Conservation (phyloP, 2,113 vertebrate species). For the Trogon surrucura region DNA sequence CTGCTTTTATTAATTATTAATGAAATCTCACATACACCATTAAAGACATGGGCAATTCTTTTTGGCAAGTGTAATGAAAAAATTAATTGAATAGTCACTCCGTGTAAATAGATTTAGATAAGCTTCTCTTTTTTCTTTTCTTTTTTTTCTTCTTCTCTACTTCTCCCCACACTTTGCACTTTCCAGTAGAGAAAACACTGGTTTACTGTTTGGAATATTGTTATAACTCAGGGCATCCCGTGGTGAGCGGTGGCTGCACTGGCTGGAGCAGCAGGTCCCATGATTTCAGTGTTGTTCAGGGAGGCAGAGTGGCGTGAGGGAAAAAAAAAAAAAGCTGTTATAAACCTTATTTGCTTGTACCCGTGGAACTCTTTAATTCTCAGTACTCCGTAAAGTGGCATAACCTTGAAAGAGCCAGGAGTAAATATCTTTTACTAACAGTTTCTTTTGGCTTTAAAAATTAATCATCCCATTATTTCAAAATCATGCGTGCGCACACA, state of each 20-base stretch:
- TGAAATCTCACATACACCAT: slow-evolving; percentile 62
- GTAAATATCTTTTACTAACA: background rate
- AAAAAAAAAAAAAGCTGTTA: background rate
- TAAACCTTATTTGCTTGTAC: background rate
- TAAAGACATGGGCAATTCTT: slow-evolving; percentile 66
- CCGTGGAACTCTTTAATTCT: background rate
- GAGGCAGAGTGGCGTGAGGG: background rate
- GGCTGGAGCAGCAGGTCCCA: background rate
- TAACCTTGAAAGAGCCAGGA: background rate
- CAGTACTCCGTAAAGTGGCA: background rate
- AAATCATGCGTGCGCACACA: background rate
- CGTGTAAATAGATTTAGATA: slow-evolving; percentile 79
- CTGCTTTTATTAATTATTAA: slow-evolving; percentile 64
- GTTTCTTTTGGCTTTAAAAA: background rate
- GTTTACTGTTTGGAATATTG: slow-evolving; percentile 68
- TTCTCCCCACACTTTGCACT: background rate
- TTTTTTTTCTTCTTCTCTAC: background rate
- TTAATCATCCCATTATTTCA: background rate
- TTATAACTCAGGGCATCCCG: slow-evolving; percentile 55
- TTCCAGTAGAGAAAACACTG: slow-evolving; percentile 28
- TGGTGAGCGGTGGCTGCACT: background rate
- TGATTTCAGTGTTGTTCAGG: background rate
- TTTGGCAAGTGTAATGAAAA: slow-evolving; percentile 78
- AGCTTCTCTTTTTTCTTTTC: background rate
- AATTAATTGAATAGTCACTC: slow-evolving; percentile 79